Conservation (phyloP, 2,888 invertebrate species). For the Andrena minutula region DNA sequence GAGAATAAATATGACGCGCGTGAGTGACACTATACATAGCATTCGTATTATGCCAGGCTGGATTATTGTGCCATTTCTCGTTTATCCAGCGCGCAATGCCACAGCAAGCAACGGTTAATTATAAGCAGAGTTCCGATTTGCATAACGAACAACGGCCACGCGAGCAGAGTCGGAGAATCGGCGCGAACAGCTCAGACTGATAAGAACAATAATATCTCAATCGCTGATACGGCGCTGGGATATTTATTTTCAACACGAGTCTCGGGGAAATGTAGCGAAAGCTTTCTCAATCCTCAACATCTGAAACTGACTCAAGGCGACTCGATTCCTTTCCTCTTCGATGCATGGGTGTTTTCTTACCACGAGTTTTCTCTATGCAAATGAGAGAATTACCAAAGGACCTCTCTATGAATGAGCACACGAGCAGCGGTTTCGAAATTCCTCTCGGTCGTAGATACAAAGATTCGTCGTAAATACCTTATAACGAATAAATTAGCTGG, state of each 20-base stretch:
- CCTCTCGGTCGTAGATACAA: not conserved
- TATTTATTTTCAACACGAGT: not conserved
- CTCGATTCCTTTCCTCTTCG: too few relatives aligned
- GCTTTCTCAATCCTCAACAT: too few relatives aligned
- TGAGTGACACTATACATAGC: constrained; percentile 40
- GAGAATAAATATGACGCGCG: constrained; percentile 65
- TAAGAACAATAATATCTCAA: not conserved
- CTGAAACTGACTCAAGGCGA: too few relatives aligned
- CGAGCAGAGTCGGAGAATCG: not conserved
- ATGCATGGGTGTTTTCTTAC: too few relatives aligned
- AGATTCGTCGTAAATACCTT: not conserved
- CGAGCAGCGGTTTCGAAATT: too few relatives aligned
- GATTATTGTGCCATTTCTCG: constrained; percentile 41
- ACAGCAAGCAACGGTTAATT: constrained; percentile 29
- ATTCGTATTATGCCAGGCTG: constrained; percentile 18
- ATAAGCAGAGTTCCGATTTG: constrained; percentile 39
- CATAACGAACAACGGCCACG: not conserved
- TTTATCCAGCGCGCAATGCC: constrained; percentile 35
- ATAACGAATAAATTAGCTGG: not conserved
- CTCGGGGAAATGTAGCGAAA: too few relatives aligned
- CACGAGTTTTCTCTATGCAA: too few relatives aligned
- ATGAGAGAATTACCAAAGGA: too few relatives aligned
- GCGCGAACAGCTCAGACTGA: not conserved
- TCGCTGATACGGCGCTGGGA: not conserved
- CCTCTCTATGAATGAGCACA: too few relatives aligned